phyloP scores from a whole-genome alignment of 2,797 vertebrate species.

The Morus bassanus region DNA sequence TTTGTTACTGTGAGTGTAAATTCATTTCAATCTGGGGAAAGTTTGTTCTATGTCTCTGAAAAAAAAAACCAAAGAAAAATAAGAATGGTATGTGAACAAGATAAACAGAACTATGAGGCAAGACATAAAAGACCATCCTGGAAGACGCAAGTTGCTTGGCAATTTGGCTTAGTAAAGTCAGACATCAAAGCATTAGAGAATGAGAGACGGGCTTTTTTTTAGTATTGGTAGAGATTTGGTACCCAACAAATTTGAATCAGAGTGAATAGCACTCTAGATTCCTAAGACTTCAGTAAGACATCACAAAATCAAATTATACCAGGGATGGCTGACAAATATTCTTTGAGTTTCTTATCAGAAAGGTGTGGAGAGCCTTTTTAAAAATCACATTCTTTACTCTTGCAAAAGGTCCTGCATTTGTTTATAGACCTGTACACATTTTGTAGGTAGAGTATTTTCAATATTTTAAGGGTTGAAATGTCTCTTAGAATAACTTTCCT shows the following conservation, averaged over 20 bases:
- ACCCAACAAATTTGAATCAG: not conserved
- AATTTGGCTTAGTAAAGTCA: not conserved
- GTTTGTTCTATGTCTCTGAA: not conserved
- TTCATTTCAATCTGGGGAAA: not conserved
- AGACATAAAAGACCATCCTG: not conserved
- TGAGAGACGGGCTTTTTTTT: not conserved
- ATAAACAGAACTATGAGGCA: not conserved
- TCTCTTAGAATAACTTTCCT: too few species aligned
- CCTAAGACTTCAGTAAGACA: not conserved
- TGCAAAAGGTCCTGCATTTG: not conserved
- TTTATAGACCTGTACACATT: not conserved
- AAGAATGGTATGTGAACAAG: not conserved
- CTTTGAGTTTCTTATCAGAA: not conserved
- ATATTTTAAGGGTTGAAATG: not conserved
- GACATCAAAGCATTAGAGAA: not conserved
- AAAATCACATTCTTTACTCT: not conserved
- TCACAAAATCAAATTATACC: not conserved
- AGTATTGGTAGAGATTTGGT: not conserved
- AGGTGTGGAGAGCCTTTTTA: not conserved
- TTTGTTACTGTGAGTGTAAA: not conserved
- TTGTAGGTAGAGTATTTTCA: not conserved
- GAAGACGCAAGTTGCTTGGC: not conserved
- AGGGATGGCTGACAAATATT: not conserved
- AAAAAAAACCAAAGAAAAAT: not conserved
- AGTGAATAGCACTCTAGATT: not conserved